These are phyloP conservation scores for Ceramica pisi DNA, from an alignment of 2,888 invertebrate genomes.

Conservation along the genomic window DNA sequence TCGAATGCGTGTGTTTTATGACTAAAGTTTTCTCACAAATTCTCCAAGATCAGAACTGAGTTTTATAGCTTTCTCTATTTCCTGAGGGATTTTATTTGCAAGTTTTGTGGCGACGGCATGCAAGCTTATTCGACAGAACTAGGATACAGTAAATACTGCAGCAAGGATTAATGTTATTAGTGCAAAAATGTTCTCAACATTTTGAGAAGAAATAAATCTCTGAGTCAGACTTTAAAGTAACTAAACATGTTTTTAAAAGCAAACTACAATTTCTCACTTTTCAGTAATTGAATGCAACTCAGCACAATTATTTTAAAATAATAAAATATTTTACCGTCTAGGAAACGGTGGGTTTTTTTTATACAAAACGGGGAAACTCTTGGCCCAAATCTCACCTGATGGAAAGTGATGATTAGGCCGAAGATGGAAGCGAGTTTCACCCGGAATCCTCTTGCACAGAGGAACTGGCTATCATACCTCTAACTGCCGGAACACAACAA, in stretches of 20 bases:
- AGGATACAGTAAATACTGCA: neutral
- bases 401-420: no score
- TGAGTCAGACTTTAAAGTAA: neutral
- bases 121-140: neutral
- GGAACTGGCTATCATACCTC: no score
- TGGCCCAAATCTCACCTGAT: no score
- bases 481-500: no score
- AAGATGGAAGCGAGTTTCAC: no score
- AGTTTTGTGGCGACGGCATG: constrained; percentile 7
- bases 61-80: constrained; percentile 13
- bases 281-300: neutral
- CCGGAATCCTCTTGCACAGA: no score
- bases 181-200: no score
- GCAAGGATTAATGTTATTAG: neutral
- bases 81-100: neutral
- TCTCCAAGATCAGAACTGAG: constrained; percentile 10
- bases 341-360: neutral
- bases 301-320: neutral
- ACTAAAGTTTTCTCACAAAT: constrained; percentile 10
- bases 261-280: neutral
- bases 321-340: constrained; percentile 16
- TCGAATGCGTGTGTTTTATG: neutral
- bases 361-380: no score
- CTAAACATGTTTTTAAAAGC: neutral
- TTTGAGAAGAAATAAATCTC: neutral